Conservation (phyloP, 1,140 invertebrate species). For the Euglossa dilemma region DNA sequence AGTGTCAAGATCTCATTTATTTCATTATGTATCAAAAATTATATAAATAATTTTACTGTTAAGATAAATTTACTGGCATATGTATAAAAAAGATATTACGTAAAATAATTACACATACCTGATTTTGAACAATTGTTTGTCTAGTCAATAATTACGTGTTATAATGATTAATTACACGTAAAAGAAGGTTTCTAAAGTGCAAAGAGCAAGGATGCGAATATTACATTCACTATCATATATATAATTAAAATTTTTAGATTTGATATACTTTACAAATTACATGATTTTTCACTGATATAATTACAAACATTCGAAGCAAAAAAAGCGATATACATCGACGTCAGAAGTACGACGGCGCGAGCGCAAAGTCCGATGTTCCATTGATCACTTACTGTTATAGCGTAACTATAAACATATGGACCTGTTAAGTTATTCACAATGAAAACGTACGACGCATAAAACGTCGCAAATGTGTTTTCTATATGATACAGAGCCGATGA, state of each 20-base stretch:
- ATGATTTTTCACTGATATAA: conserved; percentile 15
- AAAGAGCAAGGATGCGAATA: not conserved
- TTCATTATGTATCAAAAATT: not conserved
- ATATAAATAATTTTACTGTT: not conserved
- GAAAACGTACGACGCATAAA: conserved; percentile 36
- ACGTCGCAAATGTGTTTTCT: not conserved
- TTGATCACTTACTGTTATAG: conserved; percentile 55
- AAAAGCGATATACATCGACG: conserved; percentile 14
- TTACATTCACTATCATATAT: conserved; percentile 29
- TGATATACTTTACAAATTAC: not conserved
- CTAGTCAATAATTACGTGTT: conserved; percentile 26
- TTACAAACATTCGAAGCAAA: conserved; percentile 37
- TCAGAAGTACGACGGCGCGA: conserved; percentile 32
- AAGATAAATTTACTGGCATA: not conserved
- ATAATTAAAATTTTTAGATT: not conserved
- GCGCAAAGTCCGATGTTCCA: conserved; percentile 58
- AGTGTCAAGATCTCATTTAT: not conserved
- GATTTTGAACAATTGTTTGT: conserved; percentile 22
- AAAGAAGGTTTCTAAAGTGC: conserved; percentile 8
- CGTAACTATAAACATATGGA: conserved; percentile 57
- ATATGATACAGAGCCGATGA: not conserved
- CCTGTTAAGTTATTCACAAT: conserved; percentile 31
- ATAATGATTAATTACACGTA: conserved; percentile 34
- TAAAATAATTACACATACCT: conserved; percentile 41
- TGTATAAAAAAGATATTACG: conserved; percentile 14